Conservation (phyloP, 1,140 invertebrate species). For the Mya arenaria region DNA sequence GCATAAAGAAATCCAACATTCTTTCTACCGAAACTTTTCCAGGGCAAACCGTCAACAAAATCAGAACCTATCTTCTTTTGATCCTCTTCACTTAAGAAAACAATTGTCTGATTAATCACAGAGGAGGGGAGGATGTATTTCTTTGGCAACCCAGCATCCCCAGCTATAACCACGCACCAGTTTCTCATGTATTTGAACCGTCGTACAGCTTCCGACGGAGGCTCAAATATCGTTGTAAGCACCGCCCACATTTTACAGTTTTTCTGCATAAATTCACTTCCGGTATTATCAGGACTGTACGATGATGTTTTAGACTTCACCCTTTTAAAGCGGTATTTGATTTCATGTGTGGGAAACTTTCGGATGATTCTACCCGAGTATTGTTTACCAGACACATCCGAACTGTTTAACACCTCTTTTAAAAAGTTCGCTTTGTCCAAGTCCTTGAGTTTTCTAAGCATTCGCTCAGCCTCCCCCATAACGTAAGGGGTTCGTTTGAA, state of each 20-base stretch:
- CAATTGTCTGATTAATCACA: background rate
- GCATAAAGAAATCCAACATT: slow-evolving; percentile 56
- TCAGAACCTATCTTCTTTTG: slow-evolving; percentile 1
- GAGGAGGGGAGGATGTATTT: background rate
- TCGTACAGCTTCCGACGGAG: background rate
- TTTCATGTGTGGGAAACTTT: too few relatives aligned
- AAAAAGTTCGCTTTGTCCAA: too few relatives aligned
- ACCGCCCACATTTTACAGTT: background rate
- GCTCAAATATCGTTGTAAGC: background rate
- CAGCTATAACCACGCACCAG: slow-evolving; percentile 2
- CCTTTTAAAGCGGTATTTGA: too few relatives aligned
- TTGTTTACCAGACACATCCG: too few relatives aligned
- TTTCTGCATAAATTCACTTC: too few relatives aligned
- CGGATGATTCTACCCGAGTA: too few relatives aligned
- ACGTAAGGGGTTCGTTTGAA: too few relatives aligned
- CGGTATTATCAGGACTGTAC: too few relatives aligned
- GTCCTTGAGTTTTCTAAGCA: too few relatives aligned
- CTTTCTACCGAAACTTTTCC: slow-evolving; percentile 42
- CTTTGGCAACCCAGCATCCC: background rate
- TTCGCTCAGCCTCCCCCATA: too few relatives aligned
- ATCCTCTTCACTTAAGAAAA: slow-evolving; percentile 3
- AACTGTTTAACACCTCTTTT: too few relatives aligned
- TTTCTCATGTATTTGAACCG: background rate
- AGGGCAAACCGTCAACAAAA: slow-evolving; percentile 24
- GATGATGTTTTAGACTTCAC: too few relatives aligned